A percentile compares a stretch with the other conserved stretches of the same genome.
Conservation (phyloP, 2,888 invertebrate genomes). For the Agonopterix heracliana region DNA sequence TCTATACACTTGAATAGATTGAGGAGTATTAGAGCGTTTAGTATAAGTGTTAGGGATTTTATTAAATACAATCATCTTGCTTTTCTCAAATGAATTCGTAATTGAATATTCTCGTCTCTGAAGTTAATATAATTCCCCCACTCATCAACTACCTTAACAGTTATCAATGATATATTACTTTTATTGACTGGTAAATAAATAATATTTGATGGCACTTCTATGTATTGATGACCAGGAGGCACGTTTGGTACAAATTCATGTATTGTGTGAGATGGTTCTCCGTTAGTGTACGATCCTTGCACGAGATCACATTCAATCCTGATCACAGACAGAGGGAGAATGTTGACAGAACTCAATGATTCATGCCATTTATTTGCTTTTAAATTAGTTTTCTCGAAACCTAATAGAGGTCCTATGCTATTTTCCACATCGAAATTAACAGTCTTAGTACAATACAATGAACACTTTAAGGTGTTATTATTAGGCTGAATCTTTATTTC, state of each 20-base stretch:
- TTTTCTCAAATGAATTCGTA: conserved; percentile 8
- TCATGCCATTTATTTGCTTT: conserved; percentile 9
- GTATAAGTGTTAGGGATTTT: neutral
- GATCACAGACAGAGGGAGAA: conserved; percentile 7
- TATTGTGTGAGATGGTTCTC: conserved; percentile 2
- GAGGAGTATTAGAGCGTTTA: neutral
- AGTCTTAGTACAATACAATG: conserved; percentile 4
- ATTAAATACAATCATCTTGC: conserved; percentile 9
- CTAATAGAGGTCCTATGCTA: conserved; percentile 5
- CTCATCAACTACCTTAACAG: conserved; percentile 2
- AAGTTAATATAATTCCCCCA: conserved; percentile 9
- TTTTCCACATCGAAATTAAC: conserved; percentile 5
- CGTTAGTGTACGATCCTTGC: conserved; percentile 20
- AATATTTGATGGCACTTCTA: neutral
- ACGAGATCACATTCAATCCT: conserved; percentile 10
- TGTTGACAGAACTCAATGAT: conserved; percentile 6
- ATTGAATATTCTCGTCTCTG: conserved; percentile 7
- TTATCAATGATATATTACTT: neutral
- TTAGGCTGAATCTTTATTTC: conserved; percentile 15
- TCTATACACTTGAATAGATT: neutral
- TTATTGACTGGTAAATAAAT: neutral
- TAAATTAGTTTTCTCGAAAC: conserved; percentile 1
- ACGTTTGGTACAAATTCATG: conserved; percentile 6
- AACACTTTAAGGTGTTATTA: conserved; percentile 26
- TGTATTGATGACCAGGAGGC: neutral